Evolutionary conservation across 37 sponge, comb jelly and placozoan species (phyloP).

Genomic region (Tethya wilhelma): DNA sequence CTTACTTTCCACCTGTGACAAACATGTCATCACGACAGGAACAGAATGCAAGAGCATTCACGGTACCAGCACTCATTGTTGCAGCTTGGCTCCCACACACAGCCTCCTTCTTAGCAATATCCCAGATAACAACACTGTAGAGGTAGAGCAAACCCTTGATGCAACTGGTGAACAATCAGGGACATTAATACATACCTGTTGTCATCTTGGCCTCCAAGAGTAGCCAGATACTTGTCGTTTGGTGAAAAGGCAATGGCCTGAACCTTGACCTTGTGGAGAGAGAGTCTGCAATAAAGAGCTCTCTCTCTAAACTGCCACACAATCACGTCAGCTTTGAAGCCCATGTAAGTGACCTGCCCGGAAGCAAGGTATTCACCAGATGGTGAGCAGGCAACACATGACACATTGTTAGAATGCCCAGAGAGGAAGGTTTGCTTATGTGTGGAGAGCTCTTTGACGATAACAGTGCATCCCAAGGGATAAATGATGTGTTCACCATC

Average conservation of each 20-base stretch:
- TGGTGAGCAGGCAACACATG: slow-evolving; percentile 86
- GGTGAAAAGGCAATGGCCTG: slow-evolving; percentile 97
- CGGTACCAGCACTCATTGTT: slow-evolving; percentile 91
- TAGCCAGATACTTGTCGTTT: slow-evolving; percentile 89
- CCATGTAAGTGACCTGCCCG: slow-evolving; percentile 97
- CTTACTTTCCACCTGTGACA: slow-evolving; percentile 98
- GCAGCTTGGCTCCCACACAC: slow-evolving; percentile 95
- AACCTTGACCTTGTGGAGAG: slow-evolving; percentile 93
- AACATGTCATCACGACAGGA: slow-evolving; percentile 78
- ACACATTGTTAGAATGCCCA: slow-evolving; percentile 91
- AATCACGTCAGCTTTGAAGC: slow-evolving; percentile 99
- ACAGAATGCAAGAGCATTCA: slow-evolving; percentile 77
- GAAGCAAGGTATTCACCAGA: slow-evolving; percentile 88
- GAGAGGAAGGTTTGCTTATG: slow-evolving; percentile 82
- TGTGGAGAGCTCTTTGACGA: slow-evolving; percentile 73
- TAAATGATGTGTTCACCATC: slow-evolving; percentile 89
- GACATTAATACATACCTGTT: slow-evolving; percentile 54
- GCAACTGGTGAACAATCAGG: background rate
- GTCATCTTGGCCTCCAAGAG: slow-evolving; percentile 95
- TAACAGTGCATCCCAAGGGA: slow-evolving; percentile 90
- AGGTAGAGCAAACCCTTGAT: background rate
- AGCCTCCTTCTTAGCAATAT: slow-evolving; percentile 82
- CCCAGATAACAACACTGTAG: slow-evolving; percentile 94
- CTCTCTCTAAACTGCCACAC: slow-evolving; percentile 86
- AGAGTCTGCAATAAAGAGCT: slow-evolving; percentile 74